Base-by-base conservation (phyloP, 2,113 vertebrate genomes). In the Globicephala melas region DNA sequence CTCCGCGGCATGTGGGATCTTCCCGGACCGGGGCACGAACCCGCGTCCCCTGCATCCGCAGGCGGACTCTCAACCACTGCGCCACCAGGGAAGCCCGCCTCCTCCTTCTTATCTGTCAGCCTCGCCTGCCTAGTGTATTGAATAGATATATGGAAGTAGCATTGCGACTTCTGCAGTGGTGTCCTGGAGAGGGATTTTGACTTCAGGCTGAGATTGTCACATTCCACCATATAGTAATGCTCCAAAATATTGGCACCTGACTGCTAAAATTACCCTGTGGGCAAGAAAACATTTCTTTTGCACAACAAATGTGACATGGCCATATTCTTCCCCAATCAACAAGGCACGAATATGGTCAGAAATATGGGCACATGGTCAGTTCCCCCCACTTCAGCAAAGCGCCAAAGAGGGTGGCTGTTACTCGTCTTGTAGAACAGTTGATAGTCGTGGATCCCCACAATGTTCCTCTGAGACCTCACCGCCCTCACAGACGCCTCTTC, bases 241-340 rank as follows among this genome's bases (percentile, higher is more conserved):
- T 98, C 99, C 99, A 99, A 99, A 99, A 98, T 99, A 99, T 90
- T 99, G 99, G 96, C 99, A 99, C 55, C 99, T 99, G 5, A 99
- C 99, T 65, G 99, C 99, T 98, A 99, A 98, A 97, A 99, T 99
- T 91, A 99, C 99, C 86, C 99, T 99, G 98, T 99, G 99, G 2
- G 99, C 99, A 0, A 99, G 99, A 98, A 99, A 99, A 11, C 99
- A 99, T 97, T 99, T 99, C 98, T 99, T 99, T 98, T 99, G 99
- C 98, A 99, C 99, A 28, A 99, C 98, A 94, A 99, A 99, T 65
- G 99, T 99, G 97, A 99, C 99, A 0, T 99, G 99, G 13, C 99
- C 99, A 95, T 99, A 99, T 83, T 99, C 99, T 95, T 99, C 99
- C 0, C 99, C 99, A 1, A 99, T 99, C 97, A 99, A 99, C 87